Conservation (phyloP, 2,797 vertebrate species). For the Sphaeramia orbicularis region DNA sequence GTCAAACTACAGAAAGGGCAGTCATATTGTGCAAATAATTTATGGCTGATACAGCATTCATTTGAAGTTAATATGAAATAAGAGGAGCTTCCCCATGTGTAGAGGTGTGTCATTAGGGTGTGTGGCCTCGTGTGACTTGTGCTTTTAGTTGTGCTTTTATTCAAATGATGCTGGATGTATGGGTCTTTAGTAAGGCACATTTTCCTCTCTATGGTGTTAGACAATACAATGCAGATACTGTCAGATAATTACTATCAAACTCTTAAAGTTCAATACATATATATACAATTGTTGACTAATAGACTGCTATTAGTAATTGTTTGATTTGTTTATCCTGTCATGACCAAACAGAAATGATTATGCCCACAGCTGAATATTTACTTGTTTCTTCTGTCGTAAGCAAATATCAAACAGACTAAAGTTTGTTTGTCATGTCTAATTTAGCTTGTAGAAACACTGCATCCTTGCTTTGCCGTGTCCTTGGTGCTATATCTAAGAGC, state of each 20-base stretch:
- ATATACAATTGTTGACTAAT: conserved; percentile 1
- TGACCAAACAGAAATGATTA: conserved; percentile 37
- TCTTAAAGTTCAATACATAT: conserved; percentile 2
- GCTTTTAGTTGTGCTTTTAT: conserved; percentile 48
- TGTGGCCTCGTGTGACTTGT: conserved; percentile 32
- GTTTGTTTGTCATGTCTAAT: conserved; percentile 80
- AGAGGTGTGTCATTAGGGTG: conserved; percentile 61
- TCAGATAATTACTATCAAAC: conserved; percentile 28
- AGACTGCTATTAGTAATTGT: conserved; percentile 48
- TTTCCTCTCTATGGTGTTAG: conserved; percentile 1
- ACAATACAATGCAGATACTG: conserved; percentile 33
- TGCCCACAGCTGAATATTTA: conserved; percentile 51
- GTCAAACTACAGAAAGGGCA: conserved; percentile 67
- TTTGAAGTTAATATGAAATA: conserved; percentile 75
- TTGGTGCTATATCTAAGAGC: conserved; percentile 74
- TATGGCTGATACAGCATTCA: conserved; percentile 75
- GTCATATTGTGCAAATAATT: conserved; percentile 79
- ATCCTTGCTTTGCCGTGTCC: conserved; percentile 65
- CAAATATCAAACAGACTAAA: conserved; percentile 69
- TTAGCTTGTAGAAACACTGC: conserved; percentile 69
- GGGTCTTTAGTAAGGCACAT: conserved; percentile 25
- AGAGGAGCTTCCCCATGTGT: conserved; percentile 42
- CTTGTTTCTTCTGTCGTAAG: conserved; percentile 60
- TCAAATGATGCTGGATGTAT: conserved; percentile 54
- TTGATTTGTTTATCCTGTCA: conserved; percentile 61